A percentile compares a stretch with the other conserved stretches of the same genome.
Conservation (phyloP, 2,797 vertebrate species). For the Myotis pilosus region DNA sequence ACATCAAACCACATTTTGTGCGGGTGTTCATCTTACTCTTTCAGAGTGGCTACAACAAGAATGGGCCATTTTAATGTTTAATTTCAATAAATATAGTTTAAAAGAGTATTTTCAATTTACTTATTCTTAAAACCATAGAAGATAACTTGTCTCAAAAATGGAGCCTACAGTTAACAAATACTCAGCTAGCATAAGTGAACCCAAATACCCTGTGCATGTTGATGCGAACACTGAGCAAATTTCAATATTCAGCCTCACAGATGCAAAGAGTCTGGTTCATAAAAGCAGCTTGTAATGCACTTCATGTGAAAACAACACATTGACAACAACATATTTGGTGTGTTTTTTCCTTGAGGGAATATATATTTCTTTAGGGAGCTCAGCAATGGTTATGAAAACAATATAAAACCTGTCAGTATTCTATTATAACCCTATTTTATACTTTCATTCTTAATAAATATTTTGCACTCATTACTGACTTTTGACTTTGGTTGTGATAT, state of each 20-base stretch:
- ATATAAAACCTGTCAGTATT: constrained; percentile 69
- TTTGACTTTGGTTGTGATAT: constrained; percentile 55
- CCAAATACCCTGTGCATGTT: neutral
- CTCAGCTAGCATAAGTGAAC: neutral
- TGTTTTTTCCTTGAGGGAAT: constrained; percentile 53
- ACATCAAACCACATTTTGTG: neutral
- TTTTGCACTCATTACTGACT: constrained; percentile 64
- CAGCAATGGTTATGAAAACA: constrained; percentile 74
- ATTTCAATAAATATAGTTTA: neutral
- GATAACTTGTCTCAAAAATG: neutral
- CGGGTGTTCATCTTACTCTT: neutral
- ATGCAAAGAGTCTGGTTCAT: neutral
- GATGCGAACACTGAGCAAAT: neutral
- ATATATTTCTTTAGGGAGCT: constrained; percentile 53
- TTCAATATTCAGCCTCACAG: neutral
- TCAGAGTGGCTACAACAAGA: neutral
- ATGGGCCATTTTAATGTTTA: neutral
- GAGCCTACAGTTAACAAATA: neutral
- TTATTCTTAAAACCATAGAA: neutral
- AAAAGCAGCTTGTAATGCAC: constrained; percentile 50
- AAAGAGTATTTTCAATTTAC: neutral
- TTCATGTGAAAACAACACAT: constrained; percentile 67
- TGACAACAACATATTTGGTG: constrained; percentile 55
- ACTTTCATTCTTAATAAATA: constrained; percentile 51
- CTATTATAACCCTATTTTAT: constrained; percentile 36